These are phyloP conservation scores for Pionites leucogaster DNA, from an alignment of 2,113 vertebrate genomes.

Conservation along the genomic window DNA sequence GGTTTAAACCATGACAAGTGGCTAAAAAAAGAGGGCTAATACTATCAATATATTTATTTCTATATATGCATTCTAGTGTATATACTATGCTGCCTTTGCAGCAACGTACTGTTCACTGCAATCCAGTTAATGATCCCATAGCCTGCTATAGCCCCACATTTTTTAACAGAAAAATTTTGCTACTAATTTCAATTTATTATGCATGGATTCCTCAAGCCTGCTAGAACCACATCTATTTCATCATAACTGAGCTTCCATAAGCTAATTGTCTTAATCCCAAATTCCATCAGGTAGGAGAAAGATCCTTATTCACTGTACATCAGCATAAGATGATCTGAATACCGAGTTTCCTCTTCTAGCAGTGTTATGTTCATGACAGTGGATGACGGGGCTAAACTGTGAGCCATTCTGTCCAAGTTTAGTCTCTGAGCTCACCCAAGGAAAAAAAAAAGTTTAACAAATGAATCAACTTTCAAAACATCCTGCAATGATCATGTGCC, in stretches of 20 bases:
- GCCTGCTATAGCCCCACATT: too few relatives aligned
- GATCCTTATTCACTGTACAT: background rate
- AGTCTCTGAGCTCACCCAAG: background rate
- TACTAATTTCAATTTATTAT: background rate
- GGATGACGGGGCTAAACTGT: accelerated
- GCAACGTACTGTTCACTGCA: background rate
- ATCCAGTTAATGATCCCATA: background rate
- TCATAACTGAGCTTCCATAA: background rate
- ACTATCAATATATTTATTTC: background rate
- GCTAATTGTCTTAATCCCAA: background rate
- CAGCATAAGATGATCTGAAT: background rate
- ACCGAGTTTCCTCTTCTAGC: background rate
- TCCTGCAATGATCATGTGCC: background rate
- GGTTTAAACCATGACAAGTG: background rate
- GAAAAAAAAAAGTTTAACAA: background rate
- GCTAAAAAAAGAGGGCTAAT: background rate
- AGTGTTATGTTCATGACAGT: background rate
- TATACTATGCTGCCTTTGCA: background rate
- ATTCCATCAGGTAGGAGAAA: background rate
- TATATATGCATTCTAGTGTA: background rate
- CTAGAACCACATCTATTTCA: background rate
- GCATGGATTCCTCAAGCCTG: background rate
- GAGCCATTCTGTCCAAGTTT: background rate
- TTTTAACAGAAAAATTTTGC: background rate
- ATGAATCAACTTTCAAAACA: background rate